Evolutionary conservation across 2,113 vertebrate species (phyloP).

Genomic region (Strigops habroptila): DNA sequence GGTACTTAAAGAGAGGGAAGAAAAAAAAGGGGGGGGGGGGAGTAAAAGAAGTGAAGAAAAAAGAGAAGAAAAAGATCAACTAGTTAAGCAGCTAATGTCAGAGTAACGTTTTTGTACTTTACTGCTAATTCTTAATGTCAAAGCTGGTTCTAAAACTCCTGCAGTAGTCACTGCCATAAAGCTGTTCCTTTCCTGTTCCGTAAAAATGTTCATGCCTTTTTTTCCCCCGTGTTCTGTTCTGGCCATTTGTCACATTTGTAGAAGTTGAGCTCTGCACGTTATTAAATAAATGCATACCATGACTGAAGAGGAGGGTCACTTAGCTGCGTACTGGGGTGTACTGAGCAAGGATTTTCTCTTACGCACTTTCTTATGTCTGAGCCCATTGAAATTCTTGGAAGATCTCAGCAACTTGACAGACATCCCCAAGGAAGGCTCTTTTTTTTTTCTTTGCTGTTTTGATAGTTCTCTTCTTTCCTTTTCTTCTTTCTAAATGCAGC

Average conservation of each 20-base stretch:
- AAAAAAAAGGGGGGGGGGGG: fast-evolving
- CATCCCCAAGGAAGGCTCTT: constrained; percentile 62
- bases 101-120: constrained; percentile 20
- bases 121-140: constrained; percentile 53
- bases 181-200: constrained; percentile 41
- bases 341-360: constrained; percentile 63
- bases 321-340: constrained; percentile 28
- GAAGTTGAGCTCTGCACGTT: constrained; percentile 57
- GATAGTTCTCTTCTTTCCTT: constrained; percentile 58
- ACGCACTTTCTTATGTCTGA: constrained; percentile 40
- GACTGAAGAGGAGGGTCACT: constrained; percentile 58
- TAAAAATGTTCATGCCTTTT: constrained; percentile 52
- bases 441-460: constrained; percentile 56
- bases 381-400: constrained; percentile 70
- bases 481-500: constrained; percentile 61
- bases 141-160: constrained; percentile 24
- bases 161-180: constrained; percentile 9
- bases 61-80: neutral
- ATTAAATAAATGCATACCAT: constrained; percentile 66
- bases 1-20: neutral
- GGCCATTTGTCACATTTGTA: constrained; percentile 69
- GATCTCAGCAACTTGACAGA: constrained; percentile 63
- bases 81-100: constrained; percentile 18
- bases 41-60: neutral
- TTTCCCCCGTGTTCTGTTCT: neutral